These are phyloP conservation scores for Acrobasis suavella DNA, from an alignment of 2,888 invertebrate genomes.

Conservation along the genomic window DNA sequence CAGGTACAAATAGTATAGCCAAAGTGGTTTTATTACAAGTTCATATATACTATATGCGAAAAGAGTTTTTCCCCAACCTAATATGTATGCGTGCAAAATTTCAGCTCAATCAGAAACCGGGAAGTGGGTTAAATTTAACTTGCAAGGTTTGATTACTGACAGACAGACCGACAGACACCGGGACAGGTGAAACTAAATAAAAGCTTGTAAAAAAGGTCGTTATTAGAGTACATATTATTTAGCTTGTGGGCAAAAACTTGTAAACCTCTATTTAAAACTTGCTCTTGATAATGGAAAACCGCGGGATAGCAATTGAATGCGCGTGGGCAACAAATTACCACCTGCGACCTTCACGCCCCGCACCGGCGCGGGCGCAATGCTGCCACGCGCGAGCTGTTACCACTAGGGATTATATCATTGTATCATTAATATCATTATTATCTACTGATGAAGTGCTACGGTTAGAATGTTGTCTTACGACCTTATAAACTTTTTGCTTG, in stretches of 20 bases:
- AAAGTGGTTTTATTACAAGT: too few relatives aligned
- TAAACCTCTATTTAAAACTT: background rate
- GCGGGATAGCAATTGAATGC: slow-evolving; percentile 41
- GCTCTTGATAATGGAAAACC: slow-evolving; percentile 35
- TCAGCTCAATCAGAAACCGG: too few relatives aligned
- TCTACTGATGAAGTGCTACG: background rate
- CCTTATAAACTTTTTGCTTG: background rate
- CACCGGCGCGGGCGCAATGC: slow-evolving; percentile 32
- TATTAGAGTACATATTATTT: background rate
- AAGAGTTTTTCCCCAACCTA: too few relatives aligned
- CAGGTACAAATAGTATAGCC: too few relatives aligned
- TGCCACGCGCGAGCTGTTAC: slow-evolving; percentile 12
- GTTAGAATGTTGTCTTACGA: background rate
- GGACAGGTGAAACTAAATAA: too few relatives aligned
- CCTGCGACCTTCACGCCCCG: slow-evolving; percentile 46
- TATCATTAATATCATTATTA: background rate
- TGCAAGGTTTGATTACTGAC: too few relatives aligned
- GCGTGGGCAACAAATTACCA: slow-evolving; percentile 46
- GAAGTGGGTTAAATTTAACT: too few relatives aligned
- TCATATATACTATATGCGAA: too few relatives aligned
- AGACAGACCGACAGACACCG: too few relatives aligned
- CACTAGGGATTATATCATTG: slow-evolving; percentile 9
- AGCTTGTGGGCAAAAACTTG: background rate
- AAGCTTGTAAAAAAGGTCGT: background rate
- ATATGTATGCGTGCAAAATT: too few relatives aligned